These are phyloP conservation scores for Dusona sp. DNA, from an alignment of 2,888 invertebrate species.

Conservation along the genomic window DNA sequence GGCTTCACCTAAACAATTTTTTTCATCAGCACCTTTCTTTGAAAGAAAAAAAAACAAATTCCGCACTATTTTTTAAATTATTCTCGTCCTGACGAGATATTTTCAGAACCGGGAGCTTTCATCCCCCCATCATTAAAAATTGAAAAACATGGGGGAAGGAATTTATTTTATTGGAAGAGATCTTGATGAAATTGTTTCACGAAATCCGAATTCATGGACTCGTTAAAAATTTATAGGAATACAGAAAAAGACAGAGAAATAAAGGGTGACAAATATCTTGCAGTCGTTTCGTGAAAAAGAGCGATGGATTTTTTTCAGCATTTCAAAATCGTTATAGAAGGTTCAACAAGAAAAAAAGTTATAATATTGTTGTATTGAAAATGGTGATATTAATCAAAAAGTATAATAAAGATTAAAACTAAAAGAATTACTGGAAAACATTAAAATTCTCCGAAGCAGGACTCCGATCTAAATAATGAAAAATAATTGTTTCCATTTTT, in stretches of 20 bases:
- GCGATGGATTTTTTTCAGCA: too few relatives aligned
- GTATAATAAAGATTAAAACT: neutral
- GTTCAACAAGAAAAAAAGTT: too few relatives aligned
- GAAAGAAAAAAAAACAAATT: neutral
- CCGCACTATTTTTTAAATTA: neutral
- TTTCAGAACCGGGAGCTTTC: neutral
- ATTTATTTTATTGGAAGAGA: neutral
- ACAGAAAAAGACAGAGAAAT: neutral
- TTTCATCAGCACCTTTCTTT: slow-evolving; percentile 1
- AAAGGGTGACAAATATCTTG: neutral
- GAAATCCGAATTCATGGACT: neutral
- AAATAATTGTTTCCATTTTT: neutral
- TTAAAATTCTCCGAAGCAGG: neutral
- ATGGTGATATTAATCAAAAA: too few relatives aligned
- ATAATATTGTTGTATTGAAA: neutral
- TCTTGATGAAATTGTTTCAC: neutral
- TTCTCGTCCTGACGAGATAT: slow-evolving; percentile 32
- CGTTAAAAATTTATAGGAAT: neutral
- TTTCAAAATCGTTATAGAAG: too few relatives aligned
- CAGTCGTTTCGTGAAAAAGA: too few relatives aligned
- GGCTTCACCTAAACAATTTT: slow-evolving; percentile 33
- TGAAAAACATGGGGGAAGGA: neutral
- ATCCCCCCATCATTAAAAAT: neutral
- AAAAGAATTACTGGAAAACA: neutral
- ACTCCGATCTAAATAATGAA: neutral